Percentiles rank a stretch among this genome's conserved stretches.
Conservation (phyloP, 1,140 invertebrate genomes). For the Drosophila insularis region DNA sequence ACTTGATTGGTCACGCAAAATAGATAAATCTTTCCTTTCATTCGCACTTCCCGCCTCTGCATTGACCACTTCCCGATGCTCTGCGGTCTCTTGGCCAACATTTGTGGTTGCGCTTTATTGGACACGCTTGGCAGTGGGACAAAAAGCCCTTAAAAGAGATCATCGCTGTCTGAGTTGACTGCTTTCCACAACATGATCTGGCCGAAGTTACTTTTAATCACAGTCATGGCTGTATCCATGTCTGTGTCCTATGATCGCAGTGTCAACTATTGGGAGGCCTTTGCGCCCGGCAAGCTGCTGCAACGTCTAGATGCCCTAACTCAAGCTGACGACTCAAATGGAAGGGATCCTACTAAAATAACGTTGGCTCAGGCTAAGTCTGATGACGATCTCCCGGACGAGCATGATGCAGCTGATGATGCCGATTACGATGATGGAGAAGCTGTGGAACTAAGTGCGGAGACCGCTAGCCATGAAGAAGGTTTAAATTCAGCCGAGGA, state of each 20-base stretch:
- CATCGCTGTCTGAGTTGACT: background rate
- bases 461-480: constrained; percentile 29
- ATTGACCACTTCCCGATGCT: constrained; percentile 50
- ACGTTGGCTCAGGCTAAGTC: constrained; percentile 23
- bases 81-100: constrained; percentile 58
- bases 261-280: constrained; percentile 70
- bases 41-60: constrained; percentile 49
- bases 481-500: constrained; percentile 50
- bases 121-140: constrained; percentile 21
- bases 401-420: background rate
- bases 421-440: constrained; percentile 19
- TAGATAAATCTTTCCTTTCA: constrained; percentile 49
- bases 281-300: constrained; percentile 63
- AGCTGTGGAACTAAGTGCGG: constrained; percentile 32
- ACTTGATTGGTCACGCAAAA: constrained; percentile 53
- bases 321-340: constrained; percentile 1
- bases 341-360: background rate
- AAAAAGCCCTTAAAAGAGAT: constrained; percentile 35
- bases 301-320: constrained; percentile 55
- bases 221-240: constrained; percentile 18
- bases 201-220: constrained; percentile 40
- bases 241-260: constrained; percentile 42
- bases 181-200: constrained; percentile 36
- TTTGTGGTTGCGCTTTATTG: constrained; percentile 30
- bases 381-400: constrained; percentile 15